Evolutionary conservation across 2,113 vertebrate species (phyloP).

Genomic region (Neomonachus schauinslandi): DNA sequence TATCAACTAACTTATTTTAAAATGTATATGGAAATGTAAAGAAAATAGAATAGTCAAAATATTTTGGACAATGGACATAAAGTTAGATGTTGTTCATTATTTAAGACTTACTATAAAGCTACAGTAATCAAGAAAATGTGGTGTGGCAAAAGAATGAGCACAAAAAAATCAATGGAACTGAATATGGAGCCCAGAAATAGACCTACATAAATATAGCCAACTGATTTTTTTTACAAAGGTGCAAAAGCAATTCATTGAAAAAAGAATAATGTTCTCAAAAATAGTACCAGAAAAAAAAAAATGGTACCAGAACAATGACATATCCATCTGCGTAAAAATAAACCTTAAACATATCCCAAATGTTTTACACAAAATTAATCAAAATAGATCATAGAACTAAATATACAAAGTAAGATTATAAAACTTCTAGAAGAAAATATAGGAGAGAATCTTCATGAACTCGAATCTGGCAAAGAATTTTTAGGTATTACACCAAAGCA

Average conservation of each 20-base stretch:
- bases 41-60: neutral
- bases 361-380: neutral
- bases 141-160: neutral
- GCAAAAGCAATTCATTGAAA: neutral
- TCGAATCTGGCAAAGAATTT: neutral
- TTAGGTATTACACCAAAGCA: neutral
- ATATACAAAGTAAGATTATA: neutral
- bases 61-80: neutral
- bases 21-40: neutral
- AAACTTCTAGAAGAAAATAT: neutral
- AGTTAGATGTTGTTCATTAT: neutral
- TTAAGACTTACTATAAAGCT: neutral
- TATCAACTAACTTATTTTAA: neutral
- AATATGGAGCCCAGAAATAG: neutral
- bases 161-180: neutral
- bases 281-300: neutral
- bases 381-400: neutral
- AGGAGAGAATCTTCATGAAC: neutral
- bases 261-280: neutral
- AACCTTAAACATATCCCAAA: neutral
- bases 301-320: neutral
- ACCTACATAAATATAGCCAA: neutral
- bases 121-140: neutral
- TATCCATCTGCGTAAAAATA: neutral
- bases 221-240: neutral